Evolutionary conservation across 1,140 invertebrate species (phyloP).

Genomic region (Phocides pigmalion): DNA sequence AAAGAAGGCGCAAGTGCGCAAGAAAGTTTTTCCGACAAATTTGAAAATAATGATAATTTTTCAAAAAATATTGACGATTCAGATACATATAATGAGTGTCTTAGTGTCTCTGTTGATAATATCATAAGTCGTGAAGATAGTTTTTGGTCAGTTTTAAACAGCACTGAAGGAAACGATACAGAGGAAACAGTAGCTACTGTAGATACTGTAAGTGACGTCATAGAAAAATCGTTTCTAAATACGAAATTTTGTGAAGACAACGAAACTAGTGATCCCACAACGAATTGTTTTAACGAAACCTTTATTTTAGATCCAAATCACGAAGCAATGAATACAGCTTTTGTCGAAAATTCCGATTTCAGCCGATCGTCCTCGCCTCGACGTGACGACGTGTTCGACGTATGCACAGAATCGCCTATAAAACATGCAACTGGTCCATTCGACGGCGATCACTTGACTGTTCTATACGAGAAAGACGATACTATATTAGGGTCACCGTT

Average conservation of each 20-base stretch:
- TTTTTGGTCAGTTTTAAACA: constrained; percentile 6
- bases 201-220: constrained; percentile 27
- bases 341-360: constrained; percentile 49
- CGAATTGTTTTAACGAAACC: constrained; percentile 44
- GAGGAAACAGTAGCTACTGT: constrained; percentile 27
- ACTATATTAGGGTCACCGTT: constrained; percentile 61
- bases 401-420: constrained; percentile 58
- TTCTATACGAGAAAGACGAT: constrained; percentile 60
- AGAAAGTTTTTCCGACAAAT: background rate
- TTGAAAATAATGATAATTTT: background rate
- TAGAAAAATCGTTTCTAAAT: constrained; percentile 33
- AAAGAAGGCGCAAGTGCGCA: background rate
- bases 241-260: background rate
- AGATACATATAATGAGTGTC: background rate
- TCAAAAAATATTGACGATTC: background rate
- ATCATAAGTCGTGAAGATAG: background rate
- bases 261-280: background rate
- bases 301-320: constrained; percentile 41
- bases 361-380: constrained; percentile 49
- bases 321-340: constrained; percentile 63
- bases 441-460: constrained; percentile 41
- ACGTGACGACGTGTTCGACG: constrained; percentile 46
- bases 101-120: constrained; percentile 14
- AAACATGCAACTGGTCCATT: constrained; percentile 42
- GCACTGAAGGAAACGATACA: constrained; percentile 3